Conservation (phyloP, 1,140 invertebrate genomes). For the Penaeus japonicus region DNA sequence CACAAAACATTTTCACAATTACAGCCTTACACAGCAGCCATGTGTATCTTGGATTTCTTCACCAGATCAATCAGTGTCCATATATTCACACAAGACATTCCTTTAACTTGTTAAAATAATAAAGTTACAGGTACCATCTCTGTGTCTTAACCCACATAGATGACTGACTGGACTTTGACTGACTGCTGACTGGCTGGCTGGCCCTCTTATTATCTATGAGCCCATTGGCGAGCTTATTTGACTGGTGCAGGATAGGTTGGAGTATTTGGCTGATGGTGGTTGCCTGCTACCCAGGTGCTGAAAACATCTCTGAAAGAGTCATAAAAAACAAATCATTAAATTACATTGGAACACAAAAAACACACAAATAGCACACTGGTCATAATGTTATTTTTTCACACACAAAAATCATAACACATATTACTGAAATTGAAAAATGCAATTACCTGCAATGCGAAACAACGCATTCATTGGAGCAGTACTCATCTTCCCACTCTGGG, state of each 20-base stretch:
- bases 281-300: slow-evolving; percentile 85
- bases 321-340: not conserved
- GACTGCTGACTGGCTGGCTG: slow-evolving; percentile 40
- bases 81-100: not conserved
- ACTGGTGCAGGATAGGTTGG: slow-evolving; percentile 58
- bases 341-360: not conserved
- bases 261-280: slow-evolving; percentile 71
- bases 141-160: slow-evolving; percentile 14
- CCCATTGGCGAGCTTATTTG: slow-evolving; percentile 48
- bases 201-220: slow-evolving; percentile 11
- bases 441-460: slow-evolving; percentile 86
- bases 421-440: not conserved
- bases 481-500: slow-evolving; percentile 96
- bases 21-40: no score
- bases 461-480: slow-evolving; percentile 97
- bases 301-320: slow-evolving; percentile 81
- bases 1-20: not conserved
- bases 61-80: not conserved
- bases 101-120: slow-evolving; percentile 6
- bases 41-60: not conserved
- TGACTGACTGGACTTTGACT: slow-evolving; percentile 24
- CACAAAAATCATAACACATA: not conserved
- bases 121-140: slow-evolving; percentile 28
- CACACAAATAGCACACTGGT: not conserved
- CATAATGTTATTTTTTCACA: no score